Percentiles rank a stretch among this genome's conserved stretches.
Conservation (phyloP, 2,888 invertebrate genomes). For the Panzeria rudis region DNA sequence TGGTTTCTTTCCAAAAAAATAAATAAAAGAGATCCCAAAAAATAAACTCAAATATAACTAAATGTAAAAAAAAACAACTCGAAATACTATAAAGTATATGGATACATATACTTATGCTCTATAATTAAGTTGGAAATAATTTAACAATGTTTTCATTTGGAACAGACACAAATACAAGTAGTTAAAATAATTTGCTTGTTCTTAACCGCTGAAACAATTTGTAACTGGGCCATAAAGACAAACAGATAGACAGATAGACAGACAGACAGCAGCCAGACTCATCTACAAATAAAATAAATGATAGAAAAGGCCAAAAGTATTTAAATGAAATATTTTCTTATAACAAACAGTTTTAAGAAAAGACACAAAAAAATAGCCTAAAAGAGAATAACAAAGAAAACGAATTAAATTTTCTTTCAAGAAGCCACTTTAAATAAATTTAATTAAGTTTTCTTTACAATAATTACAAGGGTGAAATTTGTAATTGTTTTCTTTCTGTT, state of each 20-base stretch:
- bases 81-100: constrained; percentile 16
- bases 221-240: constrained; percentile 67
- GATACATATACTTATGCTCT: neutral
- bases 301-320: constrained; percentile 27
- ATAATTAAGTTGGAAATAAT: constrained; percentile 73
- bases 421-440: constrained; percentile 30
- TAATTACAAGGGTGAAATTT: constrained; percentile 15
- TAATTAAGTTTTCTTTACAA: constrained; percentile 46
- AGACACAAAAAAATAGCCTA: neutral
- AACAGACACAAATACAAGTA: constrained; percentile 58
- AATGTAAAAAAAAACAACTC: constrained; percentile 8
- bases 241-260: constrained; percentile 9
- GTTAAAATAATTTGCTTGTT: constrained; percentile 53
- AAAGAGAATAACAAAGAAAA: constrained; percentile 28
- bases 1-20: constrained; percentile 56
- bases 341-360: neutral
- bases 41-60: constrained; percentile 29
- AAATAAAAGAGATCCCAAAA: neutral
- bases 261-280: constrained; percentile 40
- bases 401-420: constrained; percentile 40
- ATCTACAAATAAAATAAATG: constrained; percentile 13
- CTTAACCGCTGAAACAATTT: constrained; percentile 56
- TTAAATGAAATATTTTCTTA: constrained; percentile 46
- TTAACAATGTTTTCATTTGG: constrained; percentile 72
- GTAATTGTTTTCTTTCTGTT: constrained; percentile 12